A percentile compares a stretch with the other conserved stretches of the same genome.
Evolutionary conservation across 2,113 vertebrate genomes (phyloP).

Genomic region (Diadophis punctatus): DNA sequence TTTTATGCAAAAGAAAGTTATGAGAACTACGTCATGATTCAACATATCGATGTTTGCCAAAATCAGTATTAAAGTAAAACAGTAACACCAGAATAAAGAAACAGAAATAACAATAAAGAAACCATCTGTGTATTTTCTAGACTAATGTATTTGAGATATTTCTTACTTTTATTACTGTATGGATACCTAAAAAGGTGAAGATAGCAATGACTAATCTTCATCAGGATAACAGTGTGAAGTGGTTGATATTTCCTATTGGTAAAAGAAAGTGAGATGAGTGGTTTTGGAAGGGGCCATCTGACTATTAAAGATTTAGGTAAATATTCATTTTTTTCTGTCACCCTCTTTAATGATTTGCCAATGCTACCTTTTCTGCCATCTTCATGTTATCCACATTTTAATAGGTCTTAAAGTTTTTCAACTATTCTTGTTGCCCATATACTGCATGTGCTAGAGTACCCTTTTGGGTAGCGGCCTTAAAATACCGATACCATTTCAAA

Average conservation of each 20-base stretch:
- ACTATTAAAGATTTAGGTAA: neutral
- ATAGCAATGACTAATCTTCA: neutral
- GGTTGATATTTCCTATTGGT: neutral
- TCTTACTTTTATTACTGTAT: neutral
- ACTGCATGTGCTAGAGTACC: neutral
- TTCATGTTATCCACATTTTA: neutral
- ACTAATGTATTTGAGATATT: neutral
- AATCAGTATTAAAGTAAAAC: neutral
- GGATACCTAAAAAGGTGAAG: neutral
- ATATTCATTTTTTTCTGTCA: neutral
- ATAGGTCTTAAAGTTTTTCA: neutral
- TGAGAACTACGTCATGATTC: neutral
- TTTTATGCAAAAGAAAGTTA: neutral
- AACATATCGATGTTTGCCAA: neutral
- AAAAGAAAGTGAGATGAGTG: neutral
- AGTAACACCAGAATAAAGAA: neutral
- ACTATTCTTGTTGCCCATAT: neutral
- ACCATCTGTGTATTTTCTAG: neutral
- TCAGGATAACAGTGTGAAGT: neutral
- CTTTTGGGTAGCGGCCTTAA: neutral
- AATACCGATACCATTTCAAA: neutral
- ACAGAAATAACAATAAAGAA: neutral
- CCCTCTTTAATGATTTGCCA: neutral
- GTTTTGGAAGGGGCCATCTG: neutral
- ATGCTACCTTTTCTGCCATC: neutral